These are phyloP conservation scores for Pipra filicauda DNA, from an alignment of 2,113 vertebrate genomes.

Conservation along the genomic window DNA sequence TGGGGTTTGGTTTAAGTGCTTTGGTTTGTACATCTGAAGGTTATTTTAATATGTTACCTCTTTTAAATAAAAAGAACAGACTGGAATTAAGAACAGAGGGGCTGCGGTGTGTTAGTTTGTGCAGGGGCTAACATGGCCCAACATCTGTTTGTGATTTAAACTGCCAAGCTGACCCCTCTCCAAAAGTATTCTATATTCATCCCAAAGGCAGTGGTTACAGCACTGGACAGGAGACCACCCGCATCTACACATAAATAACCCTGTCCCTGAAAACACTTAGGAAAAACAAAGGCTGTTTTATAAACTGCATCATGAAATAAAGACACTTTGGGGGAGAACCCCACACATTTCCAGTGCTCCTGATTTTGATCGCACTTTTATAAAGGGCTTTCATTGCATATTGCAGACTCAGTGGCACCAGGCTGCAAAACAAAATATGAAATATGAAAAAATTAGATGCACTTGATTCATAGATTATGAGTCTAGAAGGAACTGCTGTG, in stretches of 20 bases:
- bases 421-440: background rate
- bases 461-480: background rate
- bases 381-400: background rate
- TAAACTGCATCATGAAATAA: background rate
- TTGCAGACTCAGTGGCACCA: slow-evolving; percentile 5
- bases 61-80: background rate
- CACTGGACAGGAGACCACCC: slow-evolving; percentile 44
- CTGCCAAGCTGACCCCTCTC: slow-evolving; percentile 2
- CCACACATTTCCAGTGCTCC: background rate
- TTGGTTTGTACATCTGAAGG: background rate
- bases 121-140: background rate
- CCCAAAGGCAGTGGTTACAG: background rate
- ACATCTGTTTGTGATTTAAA: slow-evolving; percentile 64
- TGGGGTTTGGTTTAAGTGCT: background rate
- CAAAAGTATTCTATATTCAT: slow-evolving; percentile 6
- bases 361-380: fast-evolving
- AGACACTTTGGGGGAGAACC: background rate
- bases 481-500: background rate
- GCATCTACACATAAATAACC: background rate
- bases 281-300: slow-evolving; percentile 17
- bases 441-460: background rate
- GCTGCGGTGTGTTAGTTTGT: background rate
- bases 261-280: background rate
- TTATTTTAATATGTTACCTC: background rate
- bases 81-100: slow-evolving; percentile 4